Evolutionary conservation across 2,113 vertebrate genomes (phyloP).

Genomic region (Oophaga pumilio): DNA sequence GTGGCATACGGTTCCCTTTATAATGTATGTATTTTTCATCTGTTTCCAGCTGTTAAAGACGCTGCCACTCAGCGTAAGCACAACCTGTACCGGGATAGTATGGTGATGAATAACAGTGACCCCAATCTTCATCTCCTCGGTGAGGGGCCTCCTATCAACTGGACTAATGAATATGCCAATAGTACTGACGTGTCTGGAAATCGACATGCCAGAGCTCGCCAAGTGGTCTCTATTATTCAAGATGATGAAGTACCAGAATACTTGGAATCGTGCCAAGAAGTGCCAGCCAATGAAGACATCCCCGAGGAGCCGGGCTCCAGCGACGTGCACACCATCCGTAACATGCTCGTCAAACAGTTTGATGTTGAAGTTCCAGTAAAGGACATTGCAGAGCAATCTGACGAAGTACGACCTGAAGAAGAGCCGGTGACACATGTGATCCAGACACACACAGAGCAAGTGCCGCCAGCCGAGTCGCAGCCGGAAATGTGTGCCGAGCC

Average conservation of each 20-base stretch:
- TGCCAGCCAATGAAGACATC: conserved; percentile 73
- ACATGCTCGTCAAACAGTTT: conserved; percentile 72
- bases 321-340: conserved; percentile 72
- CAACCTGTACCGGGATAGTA: conserved; percentile 94
- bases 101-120: conserved; percentile 90
- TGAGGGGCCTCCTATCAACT: conserved; percentile 79
- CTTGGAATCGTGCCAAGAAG: conserved; percentile 75
- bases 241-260: conserved; percentile 74
- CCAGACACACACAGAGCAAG: not conserved
- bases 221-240: conserved; percentile 92
- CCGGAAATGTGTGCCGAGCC: conserved; percentile 45
- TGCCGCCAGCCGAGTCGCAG: conserved; percentile 25
- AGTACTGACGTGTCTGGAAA: conserved; percentile 63
- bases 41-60: conserved; percentile 87
- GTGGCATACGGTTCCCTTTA: not conserved
- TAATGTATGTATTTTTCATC: not conserved
- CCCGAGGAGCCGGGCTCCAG: conserved; percentile 69
- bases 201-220: conserved; percentile 75
- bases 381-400: not conserved
- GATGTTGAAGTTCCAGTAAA: conserved; percentile 56
- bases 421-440: conserved; percentile 66
- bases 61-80: conserved; percentile 90
- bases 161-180: conserved; percentile 74
- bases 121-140: conserved; percentile 89
- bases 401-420: not conserved